A percentile compares a stretch with the other conserved stretches of the same genome.
phyloP scores from a whole-genome alignment of 2,113 vertebrate genomes.

The Eidolon helvum region DNA sequence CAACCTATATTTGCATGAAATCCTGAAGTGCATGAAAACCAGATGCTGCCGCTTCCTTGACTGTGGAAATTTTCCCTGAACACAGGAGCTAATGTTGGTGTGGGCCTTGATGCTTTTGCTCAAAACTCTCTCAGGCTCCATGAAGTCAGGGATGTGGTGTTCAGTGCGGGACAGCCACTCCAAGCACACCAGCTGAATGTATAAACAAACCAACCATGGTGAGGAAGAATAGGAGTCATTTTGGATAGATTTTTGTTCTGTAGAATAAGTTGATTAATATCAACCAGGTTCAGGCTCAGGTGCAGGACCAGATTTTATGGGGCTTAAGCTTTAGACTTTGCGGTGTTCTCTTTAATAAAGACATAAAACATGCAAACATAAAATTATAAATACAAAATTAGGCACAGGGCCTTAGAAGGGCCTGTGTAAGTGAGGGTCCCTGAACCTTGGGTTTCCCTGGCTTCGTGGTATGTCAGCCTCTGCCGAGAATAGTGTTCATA shows the following conservation, averaged over 20 bases:
- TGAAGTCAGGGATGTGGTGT: fast-evolving
- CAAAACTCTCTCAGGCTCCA: neutral
- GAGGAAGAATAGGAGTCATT: neutral
- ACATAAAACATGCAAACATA: too few relatives aligned
- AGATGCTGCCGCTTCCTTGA: too few relatives aligned
- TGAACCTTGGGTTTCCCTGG: fast-evolving
- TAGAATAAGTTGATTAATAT: neutral
- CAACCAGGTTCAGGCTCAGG: neutral
- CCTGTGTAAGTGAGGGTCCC: neutral
- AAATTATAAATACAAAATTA: neutral
- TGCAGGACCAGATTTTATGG: neutral
- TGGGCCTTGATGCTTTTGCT: too few relatives aligned
- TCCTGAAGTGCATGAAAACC: fast-evolving
- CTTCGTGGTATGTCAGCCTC: fast-evolving
- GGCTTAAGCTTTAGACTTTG: neutral
- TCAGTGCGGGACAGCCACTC: fast-evolving
- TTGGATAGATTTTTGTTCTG: neutral
- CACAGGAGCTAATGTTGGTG: fast-evolving
- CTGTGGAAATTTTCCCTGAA: neutral
- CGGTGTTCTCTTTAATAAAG: neutral
- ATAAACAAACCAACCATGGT: fast-evolving
- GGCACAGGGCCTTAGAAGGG: neutral
- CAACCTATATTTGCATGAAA: neutral
- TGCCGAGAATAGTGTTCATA: fast-evolving
- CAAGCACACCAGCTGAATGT: fast-evolving